phyloP scores from a whole-genome alignment of 2,113 vertebrate species.

The Copsychus sechellarum region DNA sequence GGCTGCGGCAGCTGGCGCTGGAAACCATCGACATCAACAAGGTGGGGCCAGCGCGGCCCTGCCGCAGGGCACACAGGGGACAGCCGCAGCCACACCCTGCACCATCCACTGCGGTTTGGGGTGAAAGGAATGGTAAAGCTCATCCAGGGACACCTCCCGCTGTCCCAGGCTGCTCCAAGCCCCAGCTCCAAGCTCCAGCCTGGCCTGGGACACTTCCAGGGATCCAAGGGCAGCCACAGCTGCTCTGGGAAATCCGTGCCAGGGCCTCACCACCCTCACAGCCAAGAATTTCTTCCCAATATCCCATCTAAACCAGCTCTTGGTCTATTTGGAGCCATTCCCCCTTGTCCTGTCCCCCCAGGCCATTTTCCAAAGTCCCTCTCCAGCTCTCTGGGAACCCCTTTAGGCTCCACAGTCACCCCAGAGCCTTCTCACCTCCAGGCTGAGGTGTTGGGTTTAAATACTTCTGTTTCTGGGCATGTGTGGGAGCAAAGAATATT shows the following conservation, averaged over 20 bases:
- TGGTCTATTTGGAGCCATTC: not conserved
- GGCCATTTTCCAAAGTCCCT: not conserved
- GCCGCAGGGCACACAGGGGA: not conserved
- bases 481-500: not conserved
- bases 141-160: not conserved
- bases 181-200: accelerated
- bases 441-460: not conserved
- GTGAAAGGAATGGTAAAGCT: not conserved
- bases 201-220: not conserved
- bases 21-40: conserved; percentile 99
- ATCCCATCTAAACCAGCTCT: not conserved
- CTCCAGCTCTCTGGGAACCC: not conserved
- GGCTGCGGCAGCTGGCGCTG: conserved; percentile 91
- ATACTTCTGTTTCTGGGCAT: not conserved
- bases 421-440: not conserved
- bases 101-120: not conserved
- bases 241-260: not conserved
- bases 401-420: not conserved
- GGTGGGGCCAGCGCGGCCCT: not conserved
- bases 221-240: not conserved
- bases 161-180: too few relatives aligned
- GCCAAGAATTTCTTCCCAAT: accelerated
- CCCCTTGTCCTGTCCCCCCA: not conserved
- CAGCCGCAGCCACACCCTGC: too few relatives aligned
- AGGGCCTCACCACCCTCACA: accelerated